A percentile compares a stretch with the other conserved stretches of the same genome.
phyloP scores from a whole-genome alignment of 1,140 invertebrate species.

The Steinernema feltiae region DNA sequence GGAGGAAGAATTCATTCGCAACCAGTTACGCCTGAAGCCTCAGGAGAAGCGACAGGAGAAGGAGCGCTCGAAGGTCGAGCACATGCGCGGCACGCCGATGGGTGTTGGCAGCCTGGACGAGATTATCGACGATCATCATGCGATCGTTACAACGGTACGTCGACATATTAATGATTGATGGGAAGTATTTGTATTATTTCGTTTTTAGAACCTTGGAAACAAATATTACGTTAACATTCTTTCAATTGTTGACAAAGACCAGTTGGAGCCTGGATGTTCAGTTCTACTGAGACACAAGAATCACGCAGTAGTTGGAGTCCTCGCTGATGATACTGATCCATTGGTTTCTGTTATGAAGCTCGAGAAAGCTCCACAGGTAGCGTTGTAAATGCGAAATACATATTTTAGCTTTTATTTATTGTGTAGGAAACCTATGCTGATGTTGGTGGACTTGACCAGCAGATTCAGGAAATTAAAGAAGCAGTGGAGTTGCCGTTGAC shows the following conservation, averaged over 20 bases:
- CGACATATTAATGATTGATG: background rate
- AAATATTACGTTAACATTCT: slow-evolving; percentile 99
- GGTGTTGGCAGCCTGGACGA: slow-evolving; percentile 98
- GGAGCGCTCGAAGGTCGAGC: slow-evolving; percentile 87
- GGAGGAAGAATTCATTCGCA: slow-evolving; percentile 98
- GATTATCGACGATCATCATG: slow-evolving; percentile 99
- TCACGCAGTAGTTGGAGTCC: slow-evolving; percentile 93
- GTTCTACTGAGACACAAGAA: slow-evolving; percentile 96
- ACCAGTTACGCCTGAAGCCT: slow-evolving; percentile 93
- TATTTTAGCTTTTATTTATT: slow-evolving; percentile 19
- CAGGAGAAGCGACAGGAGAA: slow-evolving; percentile 99
- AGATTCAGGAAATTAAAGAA: slow-evolving; percentile 99
- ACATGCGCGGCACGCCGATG: slow-evolving; percentile 96
- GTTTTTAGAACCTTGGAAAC: slow-evolving; percentile 77
- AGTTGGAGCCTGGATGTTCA: slow-evolving; percentile 95
- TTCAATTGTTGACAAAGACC: slow-evolving; percentile 99
- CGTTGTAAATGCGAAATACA: slow-evolving; percentile 17
- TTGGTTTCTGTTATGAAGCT: slow-evolving; percentile 99
- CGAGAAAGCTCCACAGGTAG: slow-evolving; percentile 86
- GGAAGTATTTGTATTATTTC: background rate
- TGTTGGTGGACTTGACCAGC: slow-evolving; percentile 96
- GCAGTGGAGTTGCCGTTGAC: slow-evolving; percentile 96
- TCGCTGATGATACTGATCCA: slow-evolving; percentile 98
- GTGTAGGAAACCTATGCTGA: slow-evolving; percentile 90
- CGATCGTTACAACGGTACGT: slow-evolving; percentile 83